Evolutionary conservation across 2,797 vertebrate species (phyloP).

Genomic region (Cirrhinus molitorella): DNA sequence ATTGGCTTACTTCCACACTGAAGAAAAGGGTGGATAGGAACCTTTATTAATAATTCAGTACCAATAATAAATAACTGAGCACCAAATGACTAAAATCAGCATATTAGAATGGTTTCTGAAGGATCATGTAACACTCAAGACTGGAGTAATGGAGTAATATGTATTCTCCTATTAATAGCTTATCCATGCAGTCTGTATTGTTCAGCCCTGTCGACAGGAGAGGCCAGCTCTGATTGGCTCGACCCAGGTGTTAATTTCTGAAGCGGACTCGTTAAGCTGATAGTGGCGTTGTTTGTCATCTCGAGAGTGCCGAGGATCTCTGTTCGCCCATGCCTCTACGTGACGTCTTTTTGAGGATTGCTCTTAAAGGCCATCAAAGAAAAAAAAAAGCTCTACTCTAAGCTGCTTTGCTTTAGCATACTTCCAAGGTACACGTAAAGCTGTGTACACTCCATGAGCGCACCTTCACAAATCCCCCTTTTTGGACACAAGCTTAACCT

Average conservation of each 20-base stretch:
- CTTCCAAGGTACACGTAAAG: slow-evolving; percentile 29
- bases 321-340: not conserved
- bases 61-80: not conserved
- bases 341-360: slow-evolving; percentile 16
- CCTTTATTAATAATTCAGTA: not conserved
- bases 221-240: not conserved
- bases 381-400: slow-evolving; percentile 19
- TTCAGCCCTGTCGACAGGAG: not conserved
- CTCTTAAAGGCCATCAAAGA: slow-evolving; percentile 35
- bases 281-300: slow-evolving; percentile 11
- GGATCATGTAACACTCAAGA: not conserved
- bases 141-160: not conserved
- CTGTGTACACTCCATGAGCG: not conserved
- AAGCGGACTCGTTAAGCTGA: not conserved
- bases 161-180: not conserved
- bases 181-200: not conserved
- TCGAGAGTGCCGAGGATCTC: not conserved
- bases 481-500: slow-evolving; percentile 31
- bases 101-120: not conserved
- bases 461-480: slow-evolving; percentile 38
- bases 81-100: not conserved
- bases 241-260: not conserved
- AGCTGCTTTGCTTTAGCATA: slow-evolving; percentile 29
- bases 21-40: too few species aligned
- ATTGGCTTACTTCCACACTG: too few species aligned